Percentiles rank a stretch among this genome's conserved stretches.
These are phyloP conservation scores for Pyrrhosoma nymphula DNA, from an alignment of 2,888 invertebrate genomes.

Conservation along the genomic window DNA sequence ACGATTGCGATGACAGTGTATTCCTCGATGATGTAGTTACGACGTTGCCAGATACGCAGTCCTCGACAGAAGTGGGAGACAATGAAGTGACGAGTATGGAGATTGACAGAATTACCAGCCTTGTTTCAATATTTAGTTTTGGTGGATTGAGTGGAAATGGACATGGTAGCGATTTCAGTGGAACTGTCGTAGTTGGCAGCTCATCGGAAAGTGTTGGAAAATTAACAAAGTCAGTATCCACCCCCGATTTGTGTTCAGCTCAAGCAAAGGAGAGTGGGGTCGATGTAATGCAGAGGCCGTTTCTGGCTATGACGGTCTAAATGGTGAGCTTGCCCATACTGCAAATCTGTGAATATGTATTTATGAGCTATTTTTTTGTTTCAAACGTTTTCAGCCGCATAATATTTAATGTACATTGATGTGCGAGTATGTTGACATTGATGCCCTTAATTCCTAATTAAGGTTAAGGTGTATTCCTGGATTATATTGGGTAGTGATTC, in stretches of 20 bases:
- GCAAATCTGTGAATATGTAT: constrained; percentile 20
- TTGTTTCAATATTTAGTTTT: constrained; percentile 82
- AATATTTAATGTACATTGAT: not conserved
- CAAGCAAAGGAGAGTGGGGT: constrained; percentile 79
- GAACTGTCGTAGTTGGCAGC: constrained; percentile 16
- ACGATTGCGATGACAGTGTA: constrained; percentile 76
- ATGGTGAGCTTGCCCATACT: not conserved
- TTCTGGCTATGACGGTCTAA: constrained; percentile 81
- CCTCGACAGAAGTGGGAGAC: constrained; percentile 71
- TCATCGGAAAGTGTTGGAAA: constrained; percentile 72
- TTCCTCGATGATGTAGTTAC: constrained; percentile 78
- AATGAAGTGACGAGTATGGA: constrained; percentile 78
- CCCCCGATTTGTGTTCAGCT: constrained; percentile 80
- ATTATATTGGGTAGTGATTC: not conserved
- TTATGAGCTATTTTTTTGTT: constrained; percentile 7
- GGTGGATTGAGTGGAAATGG: constrained; percentile 75
- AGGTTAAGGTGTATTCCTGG: constrained; percentile 12
- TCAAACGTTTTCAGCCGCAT: constrained; percentile 12
- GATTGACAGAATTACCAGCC: constrained; percentile 81
- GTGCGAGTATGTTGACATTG: not conserved
- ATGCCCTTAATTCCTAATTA: not conserved
- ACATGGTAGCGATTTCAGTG: not conserved
- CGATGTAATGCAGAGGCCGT: constrained; percentile 79
- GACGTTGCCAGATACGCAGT: not conserved
- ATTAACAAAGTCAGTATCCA: constrained; percentile 79